Conservation (phyloP, 2,888 invertebrate species). For the Dicyrtomina minuta region DNA sequence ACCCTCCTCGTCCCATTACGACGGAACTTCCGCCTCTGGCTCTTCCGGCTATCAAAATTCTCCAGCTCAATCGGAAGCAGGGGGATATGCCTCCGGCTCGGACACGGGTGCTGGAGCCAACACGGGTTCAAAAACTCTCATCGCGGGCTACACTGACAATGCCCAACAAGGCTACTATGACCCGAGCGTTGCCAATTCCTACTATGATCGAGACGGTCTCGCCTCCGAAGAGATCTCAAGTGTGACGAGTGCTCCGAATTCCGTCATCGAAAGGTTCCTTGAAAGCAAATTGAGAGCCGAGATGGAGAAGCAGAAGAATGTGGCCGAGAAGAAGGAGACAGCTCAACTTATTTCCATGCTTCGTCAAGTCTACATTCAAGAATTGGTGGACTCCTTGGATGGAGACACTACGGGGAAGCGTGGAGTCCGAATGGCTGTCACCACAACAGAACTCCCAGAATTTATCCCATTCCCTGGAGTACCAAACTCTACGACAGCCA, state of each 20-base stretch:
- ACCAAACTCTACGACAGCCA: slow-evolving; percentile 32
- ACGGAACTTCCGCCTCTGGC: background rate
- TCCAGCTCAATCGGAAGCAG: background rate
- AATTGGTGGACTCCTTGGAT: slow-evolving; percentile 20
- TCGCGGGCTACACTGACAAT: background rate
- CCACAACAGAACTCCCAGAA: slow-evolving; percentile 10
- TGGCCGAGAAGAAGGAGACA: slow-evolving; percentile 20
- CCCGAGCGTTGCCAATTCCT: background rate
- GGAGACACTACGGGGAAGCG: background rate
- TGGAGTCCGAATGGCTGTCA: background rate
- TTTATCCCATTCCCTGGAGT: slow-evolving; percentile 26
- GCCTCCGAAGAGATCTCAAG: slow-evolving; percentile 13
- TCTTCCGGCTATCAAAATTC: background rate
- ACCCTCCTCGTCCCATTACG: background rate
- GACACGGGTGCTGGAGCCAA: background rate
- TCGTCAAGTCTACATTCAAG: slow-evolving; percentile 29
- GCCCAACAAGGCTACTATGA: background rate
- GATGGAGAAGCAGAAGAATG: slow-evolving; percentile 21
- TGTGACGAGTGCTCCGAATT: slow-evolving; percentile 24
- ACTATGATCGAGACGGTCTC: background rate
- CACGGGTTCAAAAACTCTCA: background rate
- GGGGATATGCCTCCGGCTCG: background rate
- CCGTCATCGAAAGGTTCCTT: slow-evolving; percentile 26
- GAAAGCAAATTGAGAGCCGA: slow-evolving; percentile 28
- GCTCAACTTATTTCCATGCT: slow-evolving; percentile 26